Base-by-base conservation (phyloP, 2,113 vertebrate genomes). In the Anguilla rostrata region DNA sequence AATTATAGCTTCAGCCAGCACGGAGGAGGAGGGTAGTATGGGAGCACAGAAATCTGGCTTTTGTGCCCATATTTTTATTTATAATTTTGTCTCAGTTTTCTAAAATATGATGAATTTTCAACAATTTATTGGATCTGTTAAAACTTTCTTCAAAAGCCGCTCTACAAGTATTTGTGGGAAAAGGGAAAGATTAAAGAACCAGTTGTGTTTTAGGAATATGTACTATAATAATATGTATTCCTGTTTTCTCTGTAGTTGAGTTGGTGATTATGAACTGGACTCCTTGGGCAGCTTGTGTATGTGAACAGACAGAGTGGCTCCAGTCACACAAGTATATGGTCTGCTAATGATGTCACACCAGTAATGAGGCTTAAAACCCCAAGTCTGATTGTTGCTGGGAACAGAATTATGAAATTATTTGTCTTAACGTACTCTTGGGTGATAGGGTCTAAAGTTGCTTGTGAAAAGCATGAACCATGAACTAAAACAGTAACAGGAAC, bases 381-480 rank as follows among this genome's bases (percentile, higher is more conserved):
- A 71, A 78, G 43, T 39, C 11, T 75, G 53, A 49, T 71, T 46
- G 66, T 46, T n/a, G 7, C 56, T 34, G 16, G 84, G 53, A 81
- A 87, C 40, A 84, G n/a, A 39, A 84, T 26, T 49, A 71, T 71
- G 12, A 7, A 15, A 53, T 56, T 9, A 53, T 86, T 82, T 85
- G 29, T 75, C 85, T 75, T 85, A 81, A 29, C 39, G 16, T 71
- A 39, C 79, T 83, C 63, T 40, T 18, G 56, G 46, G 81, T n/a
- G 18, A 83, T 71, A 9, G 40, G 66, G 83, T 81, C 83, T 87
- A 82, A 41, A 60, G 78, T 49, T 26, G 57, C 78, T 29, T 16
- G 18, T 87, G 56, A 85, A 82, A 81, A 82, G 83, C 79, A 39
- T 83, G 34, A 78, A 60, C 39, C 20, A 12, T 57, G 82, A 20